These are phyloP conservation scores for Lates japonicus DNA, from an alignment of 2,797 vertebrate species.

Conservation along the genomic window DNA sequence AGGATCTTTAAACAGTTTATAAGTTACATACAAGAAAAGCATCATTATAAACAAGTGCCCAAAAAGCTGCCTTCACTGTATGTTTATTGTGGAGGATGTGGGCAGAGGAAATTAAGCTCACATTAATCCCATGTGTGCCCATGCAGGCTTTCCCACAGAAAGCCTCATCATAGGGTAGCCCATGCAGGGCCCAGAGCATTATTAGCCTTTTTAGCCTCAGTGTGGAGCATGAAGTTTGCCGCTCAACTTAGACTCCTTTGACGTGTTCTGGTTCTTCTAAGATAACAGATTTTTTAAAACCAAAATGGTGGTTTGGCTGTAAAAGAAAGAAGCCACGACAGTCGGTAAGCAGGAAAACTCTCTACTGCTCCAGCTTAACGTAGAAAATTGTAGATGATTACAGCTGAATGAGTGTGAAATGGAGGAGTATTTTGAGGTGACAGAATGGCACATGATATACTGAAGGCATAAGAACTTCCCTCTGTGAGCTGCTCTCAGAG, in stretches of 20 bases:
- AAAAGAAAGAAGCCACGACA: not conserved
- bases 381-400: slow-evolving; percentile 10
- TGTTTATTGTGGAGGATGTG: not conserved
- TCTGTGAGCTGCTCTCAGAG: slow-evolving; percentile 5
- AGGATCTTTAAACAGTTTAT: no score
- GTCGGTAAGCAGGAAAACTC: not conserved
- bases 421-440: not conserved
- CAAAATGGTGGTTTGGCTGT: not conserved
- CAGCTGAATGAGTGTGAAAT: slow-evolving; percentile 30
- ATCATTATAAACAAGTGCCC: not conserved
- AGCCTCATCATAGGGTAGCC: not conserved
- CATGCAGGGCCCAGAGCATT: not conserved
- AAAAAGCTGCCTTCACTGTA: not conserved
- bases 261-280: not conserved
- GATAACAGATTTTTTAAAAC: not conserved
- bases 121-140: not conserved
- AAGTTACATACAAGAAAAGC: not conserved
- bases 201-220: no score
- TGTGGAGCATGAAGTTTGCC: not conserved
- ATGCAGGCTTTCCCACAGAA: no score
- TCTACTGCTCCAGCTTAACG: not conserved
- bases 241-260: not conserved
- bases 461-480: not conserved
- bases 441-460: slow-evolving; percentile 16
- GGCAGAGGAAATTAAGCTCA: not conserved